Evolutionary conservation across 2,113 vertebrate genomes (phyloP).

Genomic region (Equus przewalskii): DNA sequence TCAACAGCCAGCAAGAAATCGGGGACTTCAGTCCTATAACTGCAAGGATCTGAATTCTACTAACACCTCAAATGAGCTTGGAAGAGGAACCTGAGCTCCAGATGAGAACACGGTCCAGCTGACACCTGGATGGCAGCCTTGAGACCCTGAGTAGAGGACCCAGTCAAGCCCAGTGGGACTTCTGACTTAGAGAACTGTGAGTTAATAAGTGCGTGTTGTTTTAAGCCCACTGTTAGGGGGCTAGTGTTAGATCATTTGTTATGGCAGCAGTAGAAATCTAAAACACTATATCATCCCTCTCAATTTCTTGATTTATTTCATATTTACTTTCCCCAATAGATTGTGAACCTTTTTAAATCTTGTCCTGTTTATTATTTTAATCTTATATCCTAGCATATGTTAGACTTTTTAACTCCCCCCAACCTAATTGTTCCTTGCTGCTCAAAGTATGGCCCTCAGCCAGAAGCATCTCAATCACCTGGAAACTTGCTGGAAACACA

Average conservation of each 20-base stretch:
- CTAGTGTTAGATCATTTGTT: neutral
- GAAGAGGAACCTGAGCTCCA: neutral
- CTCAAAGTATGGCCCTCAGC: neutral
- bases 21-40: neutral
- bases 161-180: neutral
- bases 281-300: neutral
- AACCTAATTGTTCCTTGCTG: neutral
- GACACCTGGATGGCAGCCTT: neutral
- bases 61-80: neutral
- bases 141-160: neutral
- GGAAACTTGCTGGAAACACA: neutral
- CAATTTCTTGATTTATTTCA: neutral
- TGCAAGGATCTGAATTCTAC: neutral
- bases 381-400: neutral
- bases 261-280: neutral
- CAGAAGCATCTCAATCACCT: neutral
- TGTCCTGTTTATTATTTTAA: neutral
- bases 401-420: neutral
- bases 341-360: neutral
- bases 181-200: neutral
- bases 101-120: neutral
- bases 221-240: neutral
- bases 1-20: neutral
- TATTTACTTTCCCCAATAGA: neutral
- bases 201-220: neutral